These are phyloP conservation scores for Ischnus inquisitorius DNA, from an alignment of 2,888 invertebrate genomes.

Conservation along the genomic window DNA sequence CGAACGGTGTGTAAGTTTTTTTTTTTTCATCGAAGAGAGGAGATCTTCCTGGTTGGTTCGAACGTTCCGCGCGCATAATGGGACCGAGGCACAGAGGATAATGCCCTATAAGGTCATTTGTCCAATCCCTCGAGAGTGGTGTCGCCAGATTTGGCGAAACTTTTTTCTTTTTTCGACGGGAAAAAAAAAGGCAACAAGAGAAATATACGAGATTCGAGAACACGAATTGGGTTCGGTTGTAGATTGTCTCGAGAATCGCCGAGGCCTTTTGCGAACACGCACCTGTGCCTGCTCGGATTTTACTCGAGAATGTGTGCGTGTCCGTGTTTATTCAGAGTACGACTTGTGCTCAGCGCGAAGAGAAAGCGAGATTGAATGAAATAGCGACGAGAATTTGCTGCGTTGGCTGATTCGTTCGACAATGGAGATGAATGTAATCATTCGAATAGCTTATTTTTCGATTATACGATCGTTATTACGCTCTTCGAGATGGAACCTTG, in stretches of 20 bases:
- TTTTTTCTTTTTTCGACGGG: conserved; percentile 27
- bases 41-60: conserved; percentile 49
- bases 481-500: conserved; percentile 58
- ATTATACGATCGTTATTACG: conserved; percentile 58
- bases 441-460: conserved; percentile 60
- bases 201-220: conserved; percentile 26
- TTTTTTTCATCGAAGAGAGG: background rate
- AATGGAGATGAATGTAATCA: conserved; percentile 61
- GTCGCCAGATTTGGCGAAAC: conserved; percentile 67
- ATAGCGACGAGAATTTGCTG: conserved; percentile 31
- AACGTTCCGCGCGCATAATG: conserved; percentile 59
- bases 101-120: conserved; percentile 77
- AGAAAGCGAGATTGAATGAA: conserved; percentile 61
- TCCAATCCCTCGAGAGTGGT: conserved; percentile 62
- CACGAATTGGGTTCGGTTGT: conserved; percentile 14
- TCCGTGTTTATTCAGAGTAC: background rate
- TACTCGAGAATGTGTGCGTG: background rate
- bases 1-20: conserved; percentile 67
- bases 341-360: conserved; percentile 8
- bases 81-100: conserved; percentile 65
- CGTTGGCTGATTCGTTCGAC: conserved; percentile 54
- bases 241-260: conserved; percentile 10
- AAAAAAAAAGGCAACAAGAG: background rate
- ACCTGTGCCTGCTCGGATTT: conserved; percentile 54
- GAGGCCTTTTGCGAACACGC: conserved; percentile 33